Base-by-base conservation (phyloP, 2,797 vertebrate species). In the Clarias pachynema region DNA sequence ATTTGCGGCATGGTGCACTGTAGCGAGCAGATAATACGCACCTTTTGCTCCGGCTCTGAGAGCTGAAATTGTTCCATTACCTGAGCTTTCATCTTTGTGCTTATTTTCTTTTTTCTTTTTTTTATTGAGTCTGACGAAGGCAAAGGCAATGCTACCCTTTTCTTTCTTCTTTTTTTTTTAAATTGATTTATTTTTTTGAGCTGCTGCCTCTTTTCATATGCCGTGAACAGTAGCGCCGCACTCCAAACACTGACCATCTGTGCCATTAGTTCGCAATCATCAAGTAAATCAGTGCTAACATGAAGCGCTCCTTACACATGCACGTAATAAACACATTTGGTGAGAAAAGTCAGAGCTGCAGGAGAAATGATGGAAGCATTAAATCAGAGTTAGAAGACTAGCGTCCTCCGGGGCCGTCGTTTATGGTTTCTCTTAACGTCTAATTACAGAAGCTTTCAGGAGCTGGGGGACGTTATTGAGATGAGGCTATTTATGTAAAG, bases 11-110 rank as follows among this genome's bases (percentile, higher is more conserved):
- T 62, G 70, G 79, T 37, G 83, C 83, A 65, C 63, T 72, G 12
- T 37, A 78, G 75, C 56, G 15, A 59, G 70, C 37, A 78, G 60
- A 85, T 84, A 59, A 82, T 63, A 26, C 81, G 59, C 66, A 59
- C 86, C 82, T 86, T 84, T 83, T 59, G 62, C 57, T 84, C 85
- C 57, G 74, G 80, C 29, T 73, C 74, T 86, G 81, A 89, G 79
- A 59, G 24, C 4, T 65, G 77, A 88, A 89, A 91, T 70, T 90
- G 86, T 89, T 90, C 79, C 85, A 89, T 90, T 88, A 86, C 78
- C 83, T 69, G 78, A 56, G 88, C 79, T 89, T 70, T 88, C 80
- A 84, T 80, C 87, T 73, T 79, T 26, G 8, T 37, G 31, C 56
- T 65, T 69, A 75, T 81, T 85, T 60, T 80, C 82, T 77, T 74